Percentiles rank a stretch among this genome's conserved stretches.
Evolutionary conservation across 1,140 invertebrate genomes (phyloP).

Genomic region (Nephila pilipes): DNA sequence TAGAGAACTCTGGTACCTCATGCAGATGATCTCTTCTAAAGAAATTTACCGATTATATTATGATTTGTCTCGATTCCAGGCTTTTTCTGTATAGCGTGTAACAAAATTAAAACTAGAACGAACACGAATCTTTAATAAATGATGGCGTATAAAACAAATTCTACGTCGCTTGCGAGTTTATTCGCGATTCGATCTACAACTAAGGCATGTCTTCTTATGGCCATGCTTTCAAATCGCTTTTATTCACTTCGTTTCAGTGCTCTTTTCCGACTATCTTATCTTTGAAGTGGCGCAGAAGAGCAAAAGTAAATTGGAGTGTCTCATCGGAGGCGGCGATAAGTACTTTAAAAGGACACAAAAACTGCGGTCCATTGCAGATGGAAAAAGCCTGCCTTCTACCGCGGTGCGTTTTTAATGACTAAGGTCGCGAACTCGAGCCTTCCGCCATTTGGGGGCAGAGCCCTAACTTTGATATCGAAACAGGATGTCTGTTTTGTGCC

Average conservation of each 20-base stretch:
- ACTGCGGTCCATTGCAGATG: not conserved
- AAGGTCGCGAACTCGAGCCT: not conserved
- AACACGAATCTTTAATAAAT: no score
- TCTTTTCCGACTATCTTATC: not conserved
- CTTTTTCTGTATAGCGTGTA: no score
- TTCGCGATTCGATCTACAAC: no score
- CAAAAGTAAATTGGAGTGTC: constrained; percentile 7
- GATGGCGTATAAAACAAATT: no score
- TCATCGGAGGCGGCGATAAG: not conserved
- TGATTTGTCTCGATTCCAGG: no score
- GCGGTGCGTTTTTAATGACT: not conserved
- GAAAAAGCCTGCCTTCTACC: not conserved
- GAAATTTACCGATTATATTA: no score
- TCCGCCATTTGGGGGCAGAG: not conserved
- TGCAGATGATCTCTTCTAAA: no score
- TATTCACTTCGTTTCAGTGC: not conserved
- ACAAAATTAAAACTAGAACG: no score
- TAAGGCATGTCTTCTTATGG: no score
- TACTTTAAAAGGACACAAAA: not conserved
- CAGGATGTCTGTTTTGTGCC: not conserved
- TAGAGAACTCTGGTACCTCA: no score
- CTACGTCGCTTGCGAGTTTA: no score
- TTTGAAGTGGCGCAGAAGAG: not conserved
- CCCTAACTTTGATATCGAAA: not conserved
- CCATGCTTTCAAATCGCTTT: no score